Percentiles rank a stretch among this genome's conserved stretches.
phyloP scores from a whole-genome alignment of 2,113 vertebrate genomes.

The Cyanoderma ruficeps region DNA sequence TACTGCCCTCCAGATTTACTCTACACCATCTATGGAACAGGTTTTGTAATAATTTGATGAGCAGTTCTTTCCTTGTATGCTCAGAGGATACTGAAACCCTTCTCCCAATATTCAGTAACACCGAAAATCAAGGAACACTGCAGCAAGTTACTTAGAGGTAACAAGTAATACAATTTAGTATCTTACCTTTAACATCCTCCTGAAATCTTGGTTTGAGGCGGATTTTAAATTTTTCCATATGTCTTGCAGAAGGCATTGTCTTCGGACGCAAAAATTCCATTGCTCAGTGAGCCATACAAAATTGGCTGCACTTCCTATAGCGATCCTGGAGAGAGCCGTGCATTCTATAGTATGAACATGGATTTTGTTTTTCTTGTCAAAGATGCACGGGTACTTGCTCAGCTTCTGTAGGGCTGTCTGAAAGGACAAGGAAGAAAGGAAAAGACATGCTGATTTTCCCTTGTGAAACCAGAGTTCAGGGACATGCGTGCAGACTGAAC shows the following conservation, averaged over 20 bases:
- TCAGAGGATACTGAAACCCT: background rate
- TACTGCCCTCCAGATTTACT: background rate
- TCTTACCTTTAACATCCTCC: background rate
- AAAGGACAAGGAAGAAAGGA: background rate
- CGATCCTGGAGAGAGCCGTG: fast-evolving
- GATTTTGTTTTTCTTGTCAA: background rate
- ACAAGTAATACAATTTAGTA: background rate
- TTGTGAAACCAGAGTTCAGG: background rate
- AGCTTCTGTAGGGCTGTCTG: background rate
- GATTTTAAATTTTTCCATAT: background rate
- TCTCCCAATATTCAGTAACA: background rate
- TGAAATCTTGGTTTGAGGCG: background rate
- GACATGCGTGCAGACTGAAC: background rate
- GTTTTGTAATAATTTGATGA: background rate
- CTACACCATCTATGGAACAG: background rate
- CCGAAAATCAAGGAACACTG: background rate
- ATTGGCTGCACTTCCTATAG: background rate
- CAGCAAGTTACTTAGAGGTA: background rate
- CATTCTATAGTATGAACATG: fast-evolving
- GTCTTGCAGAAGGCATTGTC: slow-evolving; percentile 36
- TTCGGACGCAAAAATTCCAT: background rate
- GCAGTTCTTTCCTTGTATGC: background rate
- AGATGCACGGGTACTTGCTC: slow-evolving; percentile 20
- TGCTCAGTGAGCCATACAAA: fast-evolving
- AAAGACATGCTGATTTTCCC: background rate